Conservation (phyloP, 2,113 vertebrate species). For the Tetraodon nigroviridis region DNA sequence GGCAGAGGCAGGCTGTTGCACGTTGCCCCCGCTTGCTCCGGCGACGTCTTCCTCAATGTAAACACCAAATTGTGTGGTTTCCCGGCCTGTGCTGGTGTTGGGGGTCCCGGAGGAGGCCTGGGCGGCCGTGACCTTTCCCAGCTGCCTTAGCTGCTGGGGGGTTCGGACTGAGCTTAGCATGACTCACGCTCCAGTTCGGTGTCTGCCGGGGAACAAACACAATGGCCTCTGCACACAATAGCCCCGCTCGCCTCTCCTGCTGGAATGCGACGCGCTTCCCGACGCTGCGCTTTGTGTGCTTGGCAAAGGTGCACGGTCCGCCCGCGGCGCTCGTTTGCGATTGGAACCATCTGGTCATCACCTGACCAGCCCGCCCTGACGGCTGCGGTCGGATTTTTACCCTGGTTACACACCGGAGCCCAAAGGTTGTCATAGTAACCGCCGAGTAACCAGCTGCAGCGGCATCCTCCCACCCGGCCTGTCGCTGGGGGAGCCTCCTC, state of each 20-base stretch:
- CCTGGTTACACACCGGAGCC: no score
- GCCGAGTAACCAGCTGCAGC: no score
- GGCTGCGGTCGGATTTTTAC: no score
- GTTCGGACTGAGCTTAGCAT: constrained; percentile 54
- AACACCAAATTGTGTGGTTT: no score
- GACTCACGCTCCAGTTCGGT: constrained; percentile 65
- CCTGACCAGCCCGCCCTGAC: no score
- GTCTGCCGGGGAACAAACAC: constrained; percentile 61
- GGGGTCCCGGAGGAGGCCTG: neutral
- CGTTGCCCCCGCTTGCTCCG: neutral
- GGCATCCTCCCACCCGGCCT: constrained; percentile 14
- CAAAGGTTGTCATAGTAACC: no score
- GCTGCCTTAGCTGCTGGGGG: constrained; percentile 22
- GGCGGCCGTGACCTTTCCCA: constrained; percentile 35
- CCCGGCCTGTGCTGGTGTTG: no score
- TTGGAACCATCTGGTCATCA: no score
- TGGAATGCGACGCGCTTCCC: constrained; percentile 62
- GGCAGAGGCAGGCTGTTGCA: constrained; percentile 1
- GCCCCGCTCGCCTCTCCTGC: constrained; percentile 31
- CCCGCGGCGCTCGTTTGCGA: no score
- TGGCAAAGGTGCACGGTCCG: no score
- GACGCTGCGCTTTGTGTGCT: neutral
- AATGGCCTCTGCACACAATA: constrained; percentile 66
- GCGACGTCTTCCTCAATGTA: no score
- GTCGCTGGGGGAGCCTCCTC: no score